Evolutionary conservation across 1,140 invertebrate genomes (phyloP).

Genomic region (Octopus sinensis): DNA sequence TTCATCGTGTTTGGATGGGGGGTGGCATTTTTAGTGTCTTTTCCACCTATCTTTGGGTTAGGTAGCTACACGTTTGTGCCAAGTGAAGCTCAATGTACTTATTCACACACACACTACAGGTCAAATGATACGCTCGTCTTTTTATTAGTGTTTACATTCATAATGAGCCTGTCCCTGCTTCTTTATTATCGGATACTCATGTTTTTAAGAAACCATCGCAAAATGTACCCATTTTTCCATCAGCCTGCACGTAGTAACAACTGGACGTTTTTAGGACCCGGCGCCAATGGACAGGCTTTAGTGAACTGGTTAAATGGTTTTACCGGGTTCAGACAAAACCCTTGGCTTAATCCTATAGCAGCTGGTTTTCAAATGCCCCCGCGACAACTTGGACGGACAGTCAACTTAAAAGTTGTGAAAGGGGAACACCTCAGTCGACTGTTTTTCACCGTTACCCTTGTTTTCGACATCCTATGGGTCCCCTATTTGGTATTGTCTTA

Average conservation of each 20-base stretch:
- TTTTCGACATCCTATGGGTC: constrained; percentile 36
- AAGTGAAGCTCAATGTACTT: constrained; percentile 46
- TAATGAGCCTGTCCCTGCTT: constrained; percentile 36
- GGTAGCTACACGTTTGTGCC: constrained; percentile 44
- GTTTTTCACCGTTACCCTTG: constrained; percentile 39
- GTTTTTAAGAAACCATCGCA: constrained; percentile 44
- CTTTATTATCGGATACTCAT: constrained; percentile 47
- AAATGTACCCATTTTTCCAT: constrained; percentile 44
- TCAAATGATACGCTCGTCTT: constrained; percentile 48
- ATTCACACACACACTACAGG: constrained; percentile 40
- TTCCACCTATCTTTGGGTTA: constrained; percentile 48
- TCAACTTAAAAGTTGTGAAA: constrained; percentile 36
- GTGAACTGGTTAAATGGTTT: constrained; percentile 50
- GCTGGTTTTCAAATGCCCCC: constrained; percentile 30
- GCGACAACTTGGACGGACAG: constrained; percentile 35
- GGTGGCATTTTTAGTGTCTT: constrained; percentile 40
- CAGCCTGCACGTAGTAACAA: constrained; percentile 42
- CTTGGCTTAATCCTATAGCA: constrained; percentile 26
- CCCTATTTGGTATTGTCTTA: constrained; percentile 43
- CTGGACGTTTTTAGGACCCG: constrained; percentile 50
- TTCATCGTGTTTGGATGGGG: constrained; percentile 41
- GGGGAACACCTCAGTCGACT: constrained; percentile 45
- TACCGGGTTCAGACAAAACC: constrained; percentile 24
- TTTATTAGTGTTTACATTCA: constrained; percentile 38
- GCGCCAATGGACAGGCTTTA: constrained; percentile 44